Base-by-base conservation (phyloP, 2,797 vertebrate genomes). In the Gymnopithys bicolor region DNA sequence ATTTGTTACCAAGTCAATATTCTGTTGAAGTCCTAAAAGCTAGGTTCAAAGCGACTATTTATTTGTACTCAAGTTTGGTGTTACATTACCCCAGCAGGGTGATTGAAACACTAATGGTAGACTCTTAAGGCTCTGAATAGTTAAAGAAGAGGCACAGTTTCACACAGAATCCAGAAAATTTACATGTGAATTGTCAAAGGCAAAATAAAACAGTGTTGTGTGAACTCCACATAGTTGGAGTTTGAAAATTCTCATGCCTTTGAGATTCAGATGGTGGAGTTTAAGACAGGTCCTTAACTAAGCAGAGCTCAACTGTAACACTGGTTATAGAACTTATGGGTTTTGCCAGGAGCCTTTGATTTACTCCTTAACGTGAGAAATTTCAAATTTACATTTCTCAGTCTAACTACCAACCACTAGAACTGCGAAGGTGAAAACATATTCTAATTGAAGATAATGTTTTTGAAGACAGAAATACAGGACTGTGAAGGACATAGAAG, bases 21-120 rank as follows among this genome's bases (percentile, higher is more conserved):
- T 68, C 53, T 37, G 53, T 17, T 64, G 10, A 83, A 78, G 51
- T 30, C 43, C 43, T 52, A 79, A 76, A 51, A 76, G 14, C 32
- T 52, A 43, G 13, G 60, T 80, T 93, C 64, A 96, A 95, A 96
- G 39, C 12, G 80, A 41, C 27, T 85, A 11, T 60, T 89, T 92
- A 45, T 79, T 76, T 2, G 3, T 74, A 56, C 37, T 74, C 41
- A 49, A 37, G 43, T 48, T 80, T 11, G 41, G 45, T 60, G 49
- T 68, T 39, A 58, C 24, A 64, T 84, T 78, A 64, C 12, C 58
- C 13, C 35, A 66, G 30, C 22, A 81, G 43, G 22, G 55, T 68
- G 58, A 86, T 68, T 75, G 63, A 81, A 35, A 92, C 39, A 49
- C 66, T 60, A 74, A 84, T 39, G 23, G 27, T 24, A 75, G 46